phyloP scores from a whole-genome alignment of 2,797 vertebrate species.

The Leptatherina wallacei region DNA sequence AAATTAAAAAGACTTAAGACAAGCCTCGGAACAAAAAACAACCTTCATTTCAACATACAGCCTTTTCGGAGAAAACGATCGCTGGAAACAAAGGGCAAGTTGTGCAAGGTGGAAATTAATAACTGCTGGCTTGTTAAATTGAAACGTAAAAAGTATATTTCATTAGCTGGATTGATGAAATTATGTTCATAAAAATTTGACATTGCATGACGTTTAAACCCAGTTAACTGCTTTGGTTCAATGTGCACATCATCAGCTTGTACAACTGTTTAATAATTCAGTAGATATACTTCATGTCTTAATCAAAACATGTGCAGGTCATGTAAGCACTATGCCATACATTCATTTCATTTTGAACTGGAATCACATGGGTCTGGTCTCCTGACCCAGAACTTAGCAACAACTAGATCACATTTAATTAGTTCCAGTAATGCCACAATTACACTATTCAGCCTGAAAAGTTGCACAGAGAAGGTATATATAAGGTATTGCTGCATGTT shows the following conservation, averaged over 20 bases:
- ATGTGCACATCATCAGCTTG: background rate
- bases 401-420: constrained; percentile 64
- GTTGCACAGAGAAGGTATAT: constrained; percentile 32
- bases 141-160: constrained; percentile 7
- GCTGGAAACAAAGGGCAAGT: constrained; percentile 61
- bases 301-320: constrained; percentile 3
- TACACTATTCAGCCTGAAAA: constrained; percentile 33
- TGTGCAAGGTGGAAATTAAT: constrained; percentile 47
- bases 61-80: constrained; percentile 36
- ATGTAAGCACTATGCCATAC: constrained; percentile 13
- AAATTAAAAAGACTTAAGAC: constrained; percentile 76
- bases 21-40: constrained; percentile 72
- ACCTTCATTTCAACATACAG: constrained; percentile 51
- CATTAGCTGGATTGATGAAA: constrained; percentile 13
- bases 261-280: constrained; percentile 5
- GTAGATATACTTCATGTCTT: background rate
- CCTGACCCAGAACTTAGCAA: constrained; percentile 68
- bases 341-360: constrained; percentile 43
- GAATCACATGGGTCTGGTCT: constrained; percentile 75
- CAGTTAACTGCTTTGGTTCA: background rate
- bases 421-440: constrained; percentile 60
- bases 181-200: constrained; percentile 1
- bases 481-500: background rate
- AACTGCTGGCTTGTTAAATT: constrained; percentile 27
- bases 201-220: background rate